Base-by-base conservation (phyloP, 64 coral and sea anemone species). In the Acropora yongei region DNA sequence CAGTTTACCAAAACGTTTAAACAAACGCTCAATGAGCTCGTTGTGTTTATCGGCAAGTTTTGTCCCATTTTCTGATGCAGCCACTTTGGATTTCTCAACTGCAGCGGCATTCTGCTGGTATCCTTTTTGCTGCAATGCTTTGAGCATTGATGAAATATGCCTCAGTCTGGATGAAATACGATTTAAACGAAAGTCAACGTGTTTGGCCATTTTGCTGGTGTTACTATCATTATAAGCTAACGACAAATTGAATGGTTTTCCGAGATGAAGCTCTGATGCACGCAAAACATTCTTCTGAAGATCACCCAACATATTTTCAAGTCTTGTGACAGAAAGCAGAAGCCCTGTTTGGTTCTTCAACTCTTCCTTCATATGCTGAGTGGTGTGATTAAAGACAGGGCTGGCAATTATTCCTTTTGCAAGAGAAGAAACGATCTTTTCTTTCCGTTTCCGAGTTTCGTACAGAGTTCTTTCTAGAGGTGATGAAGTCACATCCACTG, bases 401-500 rank as follows among this genome's bases (percentile, higher is more conserved):
- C 82, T 85, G 7, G 82, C 20, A 7, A 85, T 65, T 85, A 85
- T 85, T 72, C 82, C 82, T 48, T 18, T 85, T 8, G 82, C 82
- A 12, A 85, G 44, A 3, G 42, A 18, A 16, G 63, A 44, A 18
- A 85, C 82, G 7, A 85, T 57, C 39, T 85, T 85, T 20, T 85
- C 82, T 72, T 71, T 68, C 19, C 16, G 18, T 10, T 85, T 67
- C 2, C 47, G 82, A 16, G 63, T 49, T 5, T 85, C 82, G 11
- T 48, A 17, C 19, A 69, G 61, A 30, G 16, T 85, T 19, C n/a
- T 66, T 49, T 44, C 12, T 4, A 50, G 42, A 49, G 82, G 13
- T 17, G 82, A 48, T n/a, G 61, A 85, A 1, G 61, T 71, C 30
- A 48, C 12, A 17, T 46, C 39, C 17, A 19, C 17, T 12, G 44